Evolutionary conservation across 2,888 invertebrate species (phyloP), one percentile per base, ranked within the genome.

Genomic region (Andrena dorsata): DNA sequence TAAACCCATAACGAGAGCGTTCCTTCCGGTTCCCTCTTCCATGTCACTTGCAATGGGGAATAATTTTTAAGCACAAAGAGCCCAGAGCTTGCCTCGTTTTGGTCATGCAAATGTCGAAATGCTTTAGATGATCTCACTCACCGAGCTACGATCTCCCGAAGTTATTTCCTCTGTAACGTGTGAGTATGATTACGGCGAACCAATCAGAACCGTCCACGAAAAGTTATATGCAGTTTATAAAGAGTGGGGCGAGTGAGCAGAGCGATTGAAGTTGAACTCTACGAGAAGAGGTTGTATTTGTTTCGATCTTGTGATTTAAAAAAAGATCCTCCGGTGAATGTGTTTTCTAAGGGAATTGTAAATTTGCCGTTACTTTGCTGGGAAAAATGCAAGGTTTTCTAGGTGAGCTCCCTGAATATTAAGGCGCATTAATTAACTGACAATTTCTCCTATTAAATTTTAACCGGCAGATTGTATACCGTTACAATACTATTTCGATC

Each of bases 121-220:
- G n/a, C 41, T n/a, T 65, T 6, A 23, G 13, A 56, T 76, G 6
- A 32, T 70, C 13, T 30, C 26, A 8, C 13, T 30, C 26, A 8
- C n/a, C n/a, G 8, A 32, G 20, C 32, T 30, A 10, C 47, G 5
- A 61, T 75, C 20, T 30, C 64, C 56, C n/a, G 49, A 41, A n/a
- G 35, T 53, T 82, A 66, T 79, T 70, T 83, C 70, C 58, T 70
- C 68, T 72, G 58, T 76, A 63, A 53, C 73, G 68, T 65, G 23
- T 60, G 63, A 41, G 26, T 64, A 61, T 72, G 83, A 86, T 87
- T 83, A 80, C 85, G 90, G 90, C 88, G 90, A 89, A 92, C 93
- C 92, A 93, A 93, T 93, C 84, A 84, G 76, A 80, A 88, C 66
- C 84, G 83, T 92, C 92, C 93, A 93, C 93, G 93, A 93, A 88